These are phyloP conservation scores for Habrosyne pyritoides DNA, from an alignment of 2,888 invertebrate species.

Conservation along the genomic window DNA sequence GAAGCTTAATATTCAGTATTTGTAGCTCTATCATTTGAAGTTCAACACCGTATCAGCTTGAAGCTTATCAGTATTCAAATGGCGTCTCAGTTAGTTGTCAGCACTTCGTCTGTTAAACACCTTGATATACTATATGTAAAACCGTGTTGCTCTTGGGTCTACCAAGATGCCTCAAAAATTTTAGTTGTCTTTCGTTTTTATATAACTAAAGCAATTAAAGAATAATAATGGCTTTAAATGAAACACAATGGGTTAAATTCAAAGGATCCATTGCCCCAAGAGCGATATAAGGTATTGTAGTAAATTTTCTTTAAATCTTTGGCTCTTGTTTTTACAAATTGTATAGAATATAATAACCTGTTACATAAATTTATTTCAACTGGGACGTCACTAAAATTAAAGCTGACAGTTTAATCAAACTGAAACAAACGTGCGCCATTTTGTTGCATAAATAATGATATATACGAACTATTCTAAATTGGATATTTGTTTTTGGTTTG, in stretches of 20 bases:
- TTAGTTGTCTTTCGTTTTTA: not conserved
- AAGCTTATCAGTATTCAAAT: not conserved
- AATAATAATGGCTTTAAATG: not conserved
- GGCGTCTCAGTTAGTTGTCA: not conserved
- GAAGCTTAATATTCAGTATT: not conserved
- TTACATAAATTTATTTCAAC: not conserved
- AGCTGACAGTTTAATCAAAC: not conserved
- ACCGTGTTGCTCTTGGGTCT: not conserved
- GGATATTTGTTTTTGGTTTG: not conserved
- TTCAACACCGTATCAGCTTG: not conserved
- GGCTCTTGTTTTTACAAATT: not conserved
- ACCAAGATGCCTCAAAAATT: not conserved
- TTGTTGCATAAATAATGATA: not conserved
- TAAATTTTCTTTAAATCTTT: no score
- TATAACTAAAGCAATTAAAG: not conserved
- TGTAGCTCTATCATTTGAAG: not conserved
- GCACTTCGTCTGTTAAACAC: not conserved
- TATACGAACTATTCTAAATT: conserved; percentile 2
- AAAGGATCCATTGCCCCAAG: not conserved
- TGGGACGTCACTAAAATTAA: not conserved
- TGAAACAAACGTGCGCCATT: not conserved
- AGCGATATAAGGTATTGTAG: not conserved
- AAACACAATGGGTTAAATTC: not conserved
- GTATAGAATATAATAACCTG: no score
- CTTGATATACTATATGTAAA: not conserved